Evolutionary conservation across 2,797 vertebrate species (phyloP), one percentile per base, ranked within the genome.

Genomic region (Rousettus madagascariensis): DNA sequence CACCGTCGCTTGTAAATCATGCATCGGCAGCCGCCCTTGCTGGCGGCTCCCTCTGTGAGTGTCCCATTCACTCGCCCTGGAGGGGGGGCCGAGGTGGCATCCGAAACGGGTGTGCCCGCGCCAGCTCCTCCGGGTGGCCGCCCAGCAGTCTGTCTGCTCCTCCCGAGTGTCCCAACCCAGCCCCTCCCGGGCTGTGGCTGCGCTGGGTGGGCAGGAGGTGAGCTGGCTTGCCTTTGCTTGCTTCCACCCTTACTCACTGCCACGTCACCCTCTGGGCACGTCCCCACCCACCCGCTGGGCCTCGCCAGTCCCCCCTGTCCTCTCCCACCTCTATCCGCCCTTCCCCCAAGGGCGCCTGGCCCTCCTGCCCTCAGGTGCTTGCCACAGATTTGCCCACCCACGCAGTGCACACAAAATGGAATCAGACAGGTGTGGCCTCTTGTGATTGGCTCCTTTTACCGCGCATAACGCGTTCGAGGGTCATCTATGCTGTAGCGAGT

Each of bases 11-110:
- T 79, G 71, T 72, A 97, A 98, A 96, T 88, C 20, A 3, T 1
- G 17, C 95, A 86, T 92, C 93, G 89, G 90, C 38, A 74, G 95
- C 96, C 74, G 97, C 96, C 95, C 96, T 95, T 20, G 91, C 91
- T 77, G 72, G 96, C 1, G n/a, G 36, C 41, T 91, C 80, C 90
- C 97, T 85, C 16, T 1, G 95, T 93, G 98, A 97, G 96, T 0
- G 5, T 55, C 95, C 97, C 94, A 79, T 97, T 98, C 96, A 96
- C 95, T 91, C 87, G 92, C 80, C 78, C 0, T 0, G 77, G 49
- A n/a, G 72, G 90, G 80, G 53, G 84, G 75, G 43, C 46, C 9
- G 66, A 16, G 83, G 86, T 11, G 75, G 84, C 38, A 16, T 46
- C 36, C 4, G 85, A 22, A 19, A 46, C 3, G n/a, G 87, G 78